A percentile compares a stretch with the other conserved stretches of the same genome.
Conservation (phyloP, 2,888 invertebrate genomes). For the Drosophila kanekoi region DNA sequence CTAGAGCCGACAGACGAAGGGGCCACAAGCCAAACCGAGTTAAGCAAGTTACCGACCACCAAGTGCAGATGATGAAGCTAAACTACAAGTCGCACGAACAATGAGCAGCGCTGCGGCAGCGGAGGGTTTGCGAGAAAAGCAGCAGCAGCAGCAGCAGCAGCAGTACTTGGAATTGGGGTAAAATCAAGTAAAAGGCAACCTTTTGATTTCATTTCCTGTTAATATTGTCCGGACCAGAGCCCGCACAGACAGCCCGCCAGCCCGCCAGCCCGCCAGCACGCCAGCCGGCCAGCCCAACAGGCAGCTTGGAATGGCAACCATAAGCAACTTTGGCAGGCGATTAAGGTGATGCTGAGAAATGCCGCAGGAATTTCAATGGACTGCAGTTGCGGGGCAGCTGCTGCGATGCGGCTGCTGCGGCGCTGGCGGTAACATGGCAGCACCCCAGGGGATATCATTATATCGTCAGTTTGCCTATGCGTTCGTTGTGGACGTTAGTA, state of each 20-base stretch:
- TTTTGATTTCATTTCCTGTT: constrained; percentile 81
- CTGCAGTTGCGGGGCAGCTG: constrained; percentile 32
- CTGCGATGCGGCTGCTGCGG: constrained; percentile 10
- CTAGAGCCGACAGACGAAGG: constrained; percentile 11
- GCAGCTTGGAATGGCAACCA: constrained; percentile 56
- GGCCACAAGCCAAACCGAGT: constrained; percentile 40
- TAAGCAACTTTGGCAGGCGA: constrained; percentile 78
- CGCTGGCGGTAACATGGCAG: constrained; percentile 24
- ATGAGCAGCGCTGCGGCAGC: constrained; percentile 42
- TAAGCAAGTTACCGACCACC: constrained; percentile 64
- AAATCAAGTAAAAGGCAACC: constrained; percentile 78
- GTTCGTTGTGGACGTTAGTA: constrained; percentile 14
- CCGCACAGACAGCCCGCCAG: constrained; percentile 24
- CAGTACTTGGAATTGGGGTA: constrained; percentile 64
- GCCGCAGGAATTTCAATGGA: constrained; percentile 76
- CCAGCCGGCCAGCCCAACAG: constrained; percentile 17
- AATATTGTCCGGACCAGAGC: constrained; percentile 63
- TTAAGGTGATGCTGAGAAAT: constrained; percentile 78
- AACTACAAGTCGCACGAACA: constrained; percentile 69
- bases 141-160: constrained; percentile 6
- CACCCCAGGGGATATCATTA: constrained; percentile 76
- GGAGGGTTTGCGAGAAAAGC: background rate
- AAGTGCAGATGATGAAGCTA: constrained; percentile 77
- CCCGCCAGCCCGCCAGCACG: constrained; percentile 27
- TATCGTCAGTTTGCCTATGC: constrained; percentile 70